Evolutionary conservation across 2,888 invertebrate genomes (phyloP).

Genomic region (Physocephala rufipes): DNA sequence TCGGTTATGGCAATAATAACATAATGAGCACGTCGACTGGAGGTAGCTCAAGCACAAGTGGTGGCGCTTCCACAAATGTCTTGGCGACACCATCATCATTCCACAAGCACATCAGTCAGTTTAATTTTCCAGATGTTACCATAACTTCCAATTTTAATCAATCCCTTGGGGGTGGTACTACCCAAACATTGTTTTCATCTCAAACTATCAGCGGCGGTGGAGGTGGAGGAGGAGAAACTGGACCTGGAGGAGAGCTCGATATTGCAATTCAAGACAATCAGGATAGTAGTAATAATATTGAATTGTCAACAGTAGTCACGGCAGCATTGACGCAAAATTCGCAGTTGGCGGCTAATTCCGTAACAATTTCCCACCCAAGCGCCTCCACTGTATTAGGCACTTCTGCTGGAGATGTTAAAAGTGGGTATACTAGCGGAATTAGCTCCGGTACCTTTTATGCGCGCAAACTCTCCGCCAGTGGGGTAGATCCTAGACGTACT

Average conservation of each 20-base stretch:
- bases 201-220: constrained; percentile 46
- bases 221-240: constrained; percentile 36
- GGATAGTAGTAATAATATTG: constrained; percentile 41
- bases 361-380: constrained; percentile 40
- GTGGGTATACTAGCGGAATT: constrained; percentile 46
- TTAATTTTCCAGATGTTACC: constrained; percentile 65
- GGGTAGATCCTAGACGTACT: constrained; percentile 53
- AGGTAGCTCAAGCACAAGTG: constrained; percentile 53
- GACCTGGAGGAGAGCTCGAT: constrained; percentile 27
- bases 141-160: constrained; percentile 52
- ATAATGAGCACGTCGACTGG: constrained; percentile 51
- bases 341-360: constrained; percentile 34
- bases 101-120: constrained; percentile 63
- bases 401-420: constrained; percentile 8
- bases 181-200: constrained; percentile 57
- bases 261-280: constrained; percentile 28
- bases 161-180: constrained; percentile 43
- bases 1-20: constrained; percentile 42
- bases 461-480: constrained; percentile 67
- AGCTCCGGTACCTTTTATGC: constrained; percentile 59
- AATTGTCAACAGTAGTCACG: neutral
- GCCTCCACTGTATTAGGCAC: constrained; percentile 44
- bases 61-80: constrained; percentile 50
- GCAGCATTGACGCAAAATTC: constrained; percentile 22
- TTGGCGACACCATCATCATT: constrained; percentile 57